Base-by-base conservation (phyloP, 2,113 vertebrate genomes). In the Pseudopodoces humilis region DNA sequence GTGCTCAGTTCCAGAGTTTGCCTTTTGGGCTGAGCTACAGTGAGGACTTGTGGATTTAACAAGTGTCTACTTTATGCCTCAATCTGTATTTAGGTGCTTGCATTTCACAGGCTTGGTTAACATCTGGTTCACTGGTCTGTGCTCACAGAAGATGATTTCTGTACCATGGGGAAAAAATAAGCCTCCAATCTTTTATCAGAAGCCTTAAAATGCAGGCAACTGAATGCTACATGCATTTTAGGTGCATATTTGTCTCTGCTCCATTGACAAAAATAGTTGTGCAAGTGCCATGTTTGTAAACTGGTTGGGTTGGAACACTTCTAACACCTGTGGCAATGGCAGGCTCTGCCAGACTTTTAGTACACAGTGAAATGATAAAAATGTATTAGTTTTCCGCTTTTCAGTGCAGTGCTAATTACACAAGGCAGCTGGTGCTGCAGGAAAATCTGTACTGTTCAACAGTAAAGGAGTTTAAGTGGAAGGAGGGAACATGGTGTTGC, bases 321-420 rank as follows among this genome's bases (percentile, higher is more conserved):
- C 50, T 55, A 90, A 69, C 91, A 96, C 95, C 92, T 96, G 92
- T 95, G 84, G 72, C 86, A 96, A 44, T 76, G 31, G 69, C 47
- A 63, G 76, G 46, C 19, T 81, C 62, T 91, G 88, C 86, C 95
- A 95, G 80, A 44, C 72, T 84, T 64, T 92, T 39, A 82, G 37
- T 39, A 56, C 68, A 56, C 64, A 64, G 44, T 60, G 28, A 81
- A 90, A 88, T 82, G n/a, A 88, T 83, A 94, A 86, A 96, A 93
- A 93, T 78, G 33, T 82, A 81, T 94, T 88, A 88, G 72, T 39
- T 94, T 92, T 90, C 83, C 86, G 93, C 72, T 96, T 92, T 62
- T 37, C 77, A 84, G 44, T 68, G 47, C 68, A 90, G 44, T 47
- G n/a, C 41, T 88, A 90, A 92, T 90, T 90, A 79, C 24, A 86